Evolutionary conservation across 2,888 invertebrate species (phyloP), one percentile per base, ranked within the genome.

Genomic region (Torymus tubicola): DNA sequence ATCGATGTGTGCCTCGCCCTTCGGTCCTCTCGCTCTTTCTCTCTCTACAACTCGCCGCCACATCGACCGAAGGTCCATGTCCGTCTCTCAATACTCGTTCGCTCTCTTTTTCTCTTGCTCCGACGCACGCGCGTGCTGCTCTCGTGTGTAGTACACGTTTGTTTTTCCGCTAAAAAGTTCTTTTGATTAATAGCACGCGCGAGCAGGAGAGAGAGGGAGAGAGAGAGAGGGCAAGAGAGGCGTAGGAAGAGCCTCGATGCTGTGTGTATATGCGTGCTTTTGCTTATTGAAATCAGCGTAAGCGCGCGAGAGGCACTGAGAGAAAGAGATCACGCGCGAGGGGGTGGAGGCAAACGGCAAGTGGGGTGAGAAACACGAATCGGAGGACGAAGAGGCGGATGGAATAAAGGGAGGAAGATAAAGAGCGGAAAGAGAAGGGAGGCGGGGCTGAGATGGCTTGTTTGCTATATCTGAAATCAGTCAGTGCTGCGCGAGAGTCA

Each of bases 181-280:
- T 86, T 88, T 88, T 88, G 89, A 90, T 90, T 89, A 89, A 89
- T 88, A 86, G 88, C 86, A 84, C 84, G 84, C 72, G 50, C 67
- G 75, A 75, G 67, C 67, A 52, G 50, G 57, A 68, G 58, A 75
- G 52, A 67, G 14, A 18, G 18, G 14, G 42, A 14, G 42, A 16
- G 69, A 24, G 68, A 21, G 16, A n/a, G 57, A 64, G 74, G 42
- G 65, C 65, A 31, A 64, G 67, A 67, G 50, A 67, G 18, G 58
- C 16, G 74, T 8, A 24, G 57, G 53, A 60, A 31, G 60, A 53
- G 42, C 42, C 8, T 8, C 42, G 42, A 42, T 42, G 42, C 42
- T 42, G 42, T 42, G 42, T 42, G 42, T 42, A 3, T 1, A 4
- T 31, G 31, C 4, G 5, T 31, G 42, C 42, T 42, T 42, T 42